A percentile compares a stretch with the other conserved stretches of the same genome.
Conservation (phyloP, 2,888 invertebrate genomes). For the Hermaeophaga mercurialis region DNA sequence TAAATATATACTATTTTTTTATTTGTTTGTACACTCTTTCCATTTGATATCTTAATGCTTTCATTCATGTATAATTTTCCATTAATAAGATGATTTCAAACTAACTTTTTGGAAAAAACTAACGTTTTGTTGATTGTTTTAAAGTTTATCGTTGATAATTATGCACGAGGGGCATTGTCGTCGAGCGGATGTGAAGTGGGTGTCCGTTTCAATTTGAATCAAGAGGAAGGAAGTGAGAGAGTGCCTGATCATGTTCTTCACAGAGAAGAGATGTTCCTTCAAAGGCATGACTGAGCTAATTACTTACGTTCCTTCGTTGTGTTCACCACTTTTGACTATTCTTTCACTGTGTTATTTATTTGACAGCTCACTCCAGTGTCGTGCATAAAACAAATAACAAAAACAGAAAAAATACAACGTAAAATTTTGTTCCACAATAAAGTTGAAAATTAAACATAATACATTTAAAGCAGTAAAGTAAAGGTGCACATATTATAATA, state of each 20-base stretch:
- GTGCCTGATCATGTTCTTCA: constrained; percentile 41
- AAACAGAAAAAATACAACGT: too few species aligned
- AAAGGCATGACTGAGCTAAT: constrained; percentile 36
- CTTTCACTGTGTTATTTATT: background rate
- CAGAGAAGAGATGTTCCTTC: constrained; percentile 31
- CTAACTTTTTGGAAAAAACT: background rate
- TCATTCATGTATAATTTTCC: too few species aligned
- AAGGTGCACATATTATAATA: too few species aligned
- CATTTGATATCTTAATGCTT: too few species aligned
- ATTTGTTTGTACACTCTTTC: too few species aligned
- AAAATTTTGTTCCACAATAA: too few species aligned
- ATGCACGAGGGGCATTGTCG: constrained; percentile 25
- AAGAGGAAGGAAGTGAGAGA: constrained; percentile 41
- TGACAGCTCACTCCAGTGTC: background rate
- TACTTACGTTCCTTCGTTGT: constrained; percentile 25
- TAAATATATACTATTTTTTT: too few species aligned
- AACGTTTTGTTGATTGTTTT: background rate
- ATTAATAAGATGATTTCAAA: too few species aligned
- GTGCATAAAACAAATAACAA: too few species aligned
- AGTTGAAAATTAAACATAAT: too few species aligned
- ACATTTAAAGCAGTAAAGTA: too few species aligned
- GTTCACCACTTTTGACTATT: constrained; percentile 8
- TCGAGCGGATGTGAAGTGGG: constrained; percentile 41
- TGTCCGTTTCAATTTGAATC: constrained; percentile 36
- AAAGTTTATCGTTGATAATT: background rate